A percentile compares a stretch with the other conserved stretches of the same genome.
Evolutionary conservation across 1,140 invertebrate genomes (phyloP).

Genomic region (Zaprionus vittiger): DNA sequence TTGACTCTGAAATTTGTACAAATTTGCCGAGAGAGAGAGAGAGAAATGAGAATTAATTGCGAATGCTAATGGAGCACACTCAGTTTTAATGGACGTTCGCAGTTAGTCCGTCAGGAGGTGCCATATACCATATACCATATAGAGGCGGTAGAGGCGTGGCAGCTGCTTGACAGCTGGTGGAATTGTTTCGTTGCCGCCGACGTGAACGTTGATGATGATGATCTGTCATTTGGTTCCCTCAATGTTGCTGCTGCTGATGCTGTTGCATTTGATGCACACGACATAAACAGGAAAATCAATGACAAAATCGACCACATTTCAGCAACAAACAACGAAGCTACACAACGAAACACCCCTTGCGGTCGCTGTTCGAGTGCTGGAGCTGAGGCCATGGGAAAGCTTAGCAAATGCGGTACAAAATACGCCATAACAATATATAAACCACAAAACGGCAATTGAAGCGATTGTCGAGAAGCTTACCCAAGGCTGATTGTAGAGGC

Average conservation of each 20-base stretch:
- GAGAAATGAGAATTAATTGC: conserved; percentile 70
- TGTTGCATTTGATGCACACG: conserved; percentile 20
- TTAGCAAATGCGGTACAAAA: conserved; percentile 31
- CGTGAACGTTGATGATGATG: conserved; percentile 43
- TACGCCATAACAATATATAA: conserved; percentile 31
- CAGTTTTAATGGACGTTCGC: conserved; percentile 33
- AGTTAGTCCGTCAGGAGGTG: conserved; percentile 33
- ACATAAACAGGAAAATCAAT: conserved; percentile 57
- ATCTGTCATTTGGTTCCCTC: conserved; percentile 54
- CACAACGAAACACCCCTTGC: conserved; percentile 26
- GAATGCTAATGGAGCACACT: conserved; percentile 64
- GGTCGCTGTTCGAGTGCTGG: conserved; percentile 6
- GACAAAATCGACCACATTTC: conserved; percentile 47
- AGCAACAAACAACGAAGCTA: conserved; percentile 15
- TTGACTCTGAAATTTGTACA: conserved; percentile 56
- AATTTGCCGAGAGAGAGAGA: conserved; percentile 46
- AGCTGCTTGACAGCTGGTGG: conserved; percentile 44
- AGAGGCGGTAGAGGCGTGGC: background rate
- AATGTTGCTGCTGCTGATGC: conserved; percentile 5
- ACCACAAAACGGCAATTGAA: conserved; percentile 47
- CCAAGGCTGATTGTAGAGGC: conserved; percentile 33
- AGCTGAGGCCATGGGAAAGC: conserved; percentile 44
- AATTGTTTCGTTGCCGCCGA: conserved; percentile 40
- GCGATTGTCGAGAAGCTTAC: conserved; percentile 13
- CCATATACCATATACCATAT: conserved; percentile 13